phyloP scores from a whole-genome alignment of 2,113 vertebrate genomes.

The Nothocercus julius region DNA sequence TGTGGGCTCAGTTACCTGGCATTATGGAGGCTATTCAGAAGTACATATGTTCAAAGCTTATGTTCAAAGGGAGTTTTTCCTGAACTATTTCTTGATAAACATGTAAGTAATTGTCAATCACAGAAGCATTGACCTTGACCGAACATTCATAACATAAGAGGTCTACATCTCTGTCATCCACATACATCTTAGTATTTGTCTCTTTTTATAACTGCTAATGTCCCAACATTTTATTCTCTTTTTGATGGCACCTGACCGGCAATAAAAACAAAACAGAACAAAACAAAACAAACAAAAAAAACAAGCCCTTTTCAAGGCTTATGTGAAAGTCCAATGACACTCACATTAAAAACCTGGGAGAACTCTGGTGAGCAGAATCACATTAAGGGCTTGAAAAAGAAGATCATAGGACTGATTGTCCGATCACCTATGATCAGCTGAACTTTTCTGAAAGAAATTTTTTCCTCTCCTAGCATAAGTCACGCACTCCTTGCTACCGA shows the following conservation, averaged over 20 bases:
- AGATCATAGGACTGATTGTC: background rate
- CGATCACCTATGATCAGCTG: background rate
- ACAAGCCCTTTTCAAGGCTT: background rate
- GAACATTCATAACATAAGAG: background rate
- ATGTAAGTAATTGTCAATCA: background rate
- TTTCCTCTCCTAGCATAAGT: background rate
- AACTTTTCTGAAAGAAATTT: background rate
- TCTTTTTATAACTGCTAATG: background rate
- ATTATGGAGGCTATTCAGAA: background rate
- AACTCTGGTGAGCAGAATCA: background rate
- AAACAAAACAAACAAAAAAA: too few relatives aligned
- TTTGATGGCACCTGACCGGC: background rate
- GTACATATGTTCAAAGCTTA: fast-evolving
- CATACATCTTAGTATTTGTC: background rate
- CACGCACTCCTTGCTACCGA: background rate
- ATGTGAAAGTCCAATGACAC: background rate
- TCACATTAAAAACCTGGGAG: background rate
- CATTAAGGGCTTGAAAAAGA: background rate
- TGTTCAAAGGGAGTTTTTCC: background rate
- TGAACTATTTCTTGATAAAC: background rate
- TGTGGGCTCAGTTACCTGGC: background rate
- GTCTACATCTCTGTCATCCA: background rate
- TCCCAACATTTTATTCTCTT: background rate
- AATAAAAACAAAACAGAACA: background rate
- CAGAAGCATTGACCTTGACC: background rate